Evolutionary conservation across 2,888 invertebrate genomes (phyloP).

Genomic region (Trachelus troglodyta): DNA sequence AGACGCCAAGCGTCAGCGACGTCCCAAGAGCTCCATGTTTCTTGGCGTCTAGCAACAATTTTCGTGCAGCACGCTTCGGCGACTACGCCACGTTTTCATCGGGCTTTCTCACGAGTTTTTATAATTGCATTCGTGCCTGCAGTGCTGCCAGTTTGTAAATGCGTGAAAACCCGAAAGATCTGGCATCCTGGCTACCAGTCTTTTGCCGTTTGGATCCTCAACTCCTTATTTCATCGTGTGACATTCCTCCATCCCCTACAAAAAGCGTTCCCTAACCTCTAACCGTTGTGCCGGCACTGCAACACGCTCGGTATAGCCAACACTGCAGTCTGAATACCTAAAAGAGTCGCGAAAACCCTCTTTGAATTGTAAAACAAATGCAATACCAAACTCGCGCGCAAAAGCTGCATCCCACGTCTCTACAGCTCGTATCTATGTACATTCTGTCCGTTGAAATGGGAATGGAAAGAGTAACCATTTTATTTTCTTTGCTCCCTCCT

Average conservation of each 20-base stretch:
- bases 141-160: neutral
- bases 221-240: neutral
- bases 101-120: neutral
- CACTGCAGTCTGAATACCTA: constrained; percentile 48
- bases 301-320: constrained; percentile 16
- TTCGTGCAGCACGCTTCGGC: neutral
- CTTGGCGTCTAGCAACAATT: constrained; percentile 2
- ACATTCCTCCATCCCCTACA: neutral
- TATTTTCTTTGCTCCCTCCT: neutral
- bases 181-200: neutral
- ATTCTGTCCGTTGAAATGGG: neutral
- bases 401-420: neutral
- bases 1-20: neutral
- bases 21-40: neutral
- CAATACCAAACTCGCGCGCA: constrained; percentile 33
- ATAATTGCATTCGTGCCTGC: constrained; percentile 6
- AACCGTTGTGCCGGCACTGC: neutral
- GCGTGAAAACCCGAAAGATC: neutral
- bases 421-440: neutral
- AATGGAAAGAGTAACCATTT: neutral
- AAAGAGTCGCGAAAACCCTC: constrained; percentile 45
- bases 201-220: neutral
- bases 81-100: neutral
- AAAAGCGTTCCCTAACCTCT: neutral
- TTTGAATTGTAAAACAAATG: constrained; percentile 57